Base-by-base conservation (phyloP, 2,888 invertebrate species). In the Crioceris asparagi region DNA sequence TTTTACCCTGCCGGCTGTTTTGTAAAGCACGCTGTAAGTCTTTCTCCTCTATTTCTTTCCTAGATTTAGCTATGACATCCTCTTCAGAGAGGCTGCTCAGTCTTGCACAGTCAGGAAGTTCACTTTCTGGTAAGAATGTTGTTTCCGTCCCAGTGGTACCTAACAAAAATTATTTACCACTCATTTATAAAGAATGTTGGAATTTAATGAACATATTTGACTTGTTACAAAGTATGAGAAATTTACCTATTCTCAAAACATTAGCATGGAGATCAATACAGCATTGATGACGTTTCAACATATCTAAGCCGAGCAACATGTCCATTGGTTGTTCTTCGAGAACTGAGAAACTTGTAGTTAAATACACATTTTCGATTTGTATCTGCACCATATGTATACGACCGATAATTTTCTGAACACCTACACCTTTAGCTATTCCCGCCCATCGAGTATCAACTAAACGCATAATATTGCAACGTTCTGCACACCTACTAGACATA, bases 321-420 rank as follows among this genome's bases (percentile, higher is more conserved):
- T 98, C 97, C 92, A 97, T 94, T 1, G 92, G 87, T 62, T 97
- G 96, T 53, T 96, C 86, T 59, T 93, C 90, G 31, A 98, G 72
- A 25, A 98, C 92, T 18, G 93, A 92, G 66, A 98, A 97, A 26
- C 94, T 94, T 3, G 94, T 92, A 2, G 92, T 90, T 27, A 98
- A 72, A 63, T 87, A 93, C 58, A 88, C 90, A 48, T 79, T 82
- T 53, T 86, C 93, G 46, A 98, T 96, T 65, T 96, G 86, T 64
- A 98, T 87, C 66, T 96, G 92, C 6, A 86, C 90, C 83, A 92
- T 86, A 64, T 98, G 98, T 52, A 98, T 92, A 41, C 96, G 75
- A 1, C 98, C 98, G 43, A 94, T 83, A 52, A 97, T 94, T 52
- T 82, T 79, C 64, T 98, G 96, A 0, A 90, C 84, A 4, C 98